phyloP scores from a whole-genome alignment of 1,140 invertebrate genomes.

The Ceratosolen fusciceps region DNA sequence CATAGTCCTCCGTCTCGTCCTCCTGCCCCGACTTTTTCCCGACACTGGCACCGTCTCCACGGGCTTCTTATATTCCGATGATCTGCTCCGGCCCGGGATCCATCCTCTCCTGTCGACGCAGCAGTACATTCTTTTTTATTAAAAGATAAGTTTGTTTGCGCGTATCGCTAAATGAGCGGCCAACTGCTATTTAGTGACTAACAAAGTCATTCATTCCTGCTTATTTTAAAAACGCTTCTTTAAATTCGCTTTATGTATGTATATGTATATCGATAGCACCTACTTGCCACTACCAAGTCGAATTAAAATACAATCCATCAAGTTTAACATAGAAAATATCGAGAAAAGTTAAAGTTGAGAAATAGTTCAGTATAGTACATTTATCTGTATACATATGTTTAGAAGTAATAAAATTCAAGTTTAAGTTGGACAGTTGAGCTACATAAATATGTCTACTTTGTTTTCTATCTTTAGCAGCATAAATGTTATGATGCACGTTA shows the following conservation, averaged over 20 bases:
- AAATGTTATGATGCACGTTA: neutral
- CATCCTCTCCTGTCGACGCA: neutral
- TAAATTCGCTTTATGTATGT: too few species aligned
- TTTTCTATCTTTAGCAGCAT: neutral
- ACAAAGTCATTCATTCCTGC: too few species aligned
- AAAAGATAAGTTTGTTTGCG: too few species aligned
- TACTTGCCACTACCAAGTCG: neutral
- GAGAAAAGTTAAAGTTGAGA: neutral
- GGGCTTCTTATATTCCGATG: conserved; percentile 18
- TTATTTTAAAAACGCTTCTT: too few species aligned
- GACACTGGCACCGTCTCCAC: neutral
- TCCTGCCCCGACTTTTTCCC: conserved; percentile 59
- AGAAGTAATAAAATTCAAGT: neutral
- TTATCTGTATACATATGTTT: neutral
- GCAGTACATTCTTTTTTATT: neutral
- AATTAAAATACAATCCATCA: neutral
- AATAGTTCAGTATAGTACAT: neutral
- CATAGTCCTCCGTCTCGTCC: conserved; percentile 59
- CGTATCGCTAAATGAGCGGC: too few species aligned
- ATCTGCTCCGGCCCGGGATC: neutral
- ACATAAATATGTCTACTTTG: neutral
- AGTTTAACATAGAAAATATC: neutral
- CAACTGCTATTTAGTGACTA: too few species aligned
- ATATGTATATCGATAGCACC: too few species aligned
- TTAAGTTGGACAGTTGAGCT: neutral